Percentiles rank a stretch among this genome's conserved stretches.
Evolutionary conservation across 1,140 invertebrate genomes (phyloP).

Genomic region (Polypedilum pembai): DNA sequence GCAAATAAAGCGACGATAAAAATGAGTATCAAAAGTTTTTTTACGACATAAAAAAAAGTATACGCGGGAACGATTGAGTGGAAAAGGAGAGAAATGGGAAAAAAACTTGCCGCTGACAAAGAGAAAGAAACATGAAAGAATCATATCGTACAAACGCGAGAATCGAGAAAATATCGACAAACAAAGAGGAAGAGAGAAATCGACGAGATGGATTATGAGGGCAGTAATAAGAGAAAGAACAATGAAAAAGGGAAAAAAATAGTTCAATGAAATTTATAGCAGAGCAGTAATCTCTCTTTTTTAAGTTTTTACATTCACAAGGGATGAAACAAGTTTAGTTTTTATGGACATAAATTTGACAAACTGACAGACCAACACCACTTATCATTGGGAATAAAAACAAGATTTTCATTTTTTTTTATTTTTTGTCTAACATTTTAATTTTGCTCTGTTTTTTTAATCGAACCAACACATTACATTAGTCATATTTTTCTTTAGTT

Average conservation of each 20-base stretch:
- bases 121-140: background rate
- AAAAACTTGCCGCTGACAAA: slow-evolving; percentile 1
- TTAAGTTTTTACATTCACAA: no score
- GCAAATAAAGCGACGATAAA: slow-evolving; percentile 11
- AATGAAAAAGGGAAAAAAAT: background rate
- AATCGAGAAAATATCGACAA: no score
- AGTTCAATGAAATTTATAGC: background rate
- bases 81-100: background rate
- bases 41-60: background rate
- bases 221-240: background rate
- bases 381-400: background rate
- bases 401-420: background rate
- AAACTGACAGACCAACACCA: no score
- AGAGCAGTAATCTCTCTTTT: background rate
- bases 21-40: slow-evolving; percentile 15
- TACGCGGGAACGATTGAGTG: background rate
- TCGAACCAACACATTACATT: slow-evolving; percentile 27
- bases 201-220: background rate
- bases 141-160: no score
- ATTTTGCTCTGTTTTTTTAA: slow-evolving; percentile 27
- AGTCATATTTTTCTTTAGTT: slow-evolving; percentile 23
- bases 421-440: slow-evolving; percentile 29
- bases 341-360: no score
- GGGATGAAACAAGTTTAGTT: no score
- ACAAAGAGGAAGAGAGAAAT: no score